Evolutionary conservation across 2,888 invertebrate genomes (phyloP), one percentile per base, ranked within the genome.

Genomic region (Spilarctia lutea): DNA sequence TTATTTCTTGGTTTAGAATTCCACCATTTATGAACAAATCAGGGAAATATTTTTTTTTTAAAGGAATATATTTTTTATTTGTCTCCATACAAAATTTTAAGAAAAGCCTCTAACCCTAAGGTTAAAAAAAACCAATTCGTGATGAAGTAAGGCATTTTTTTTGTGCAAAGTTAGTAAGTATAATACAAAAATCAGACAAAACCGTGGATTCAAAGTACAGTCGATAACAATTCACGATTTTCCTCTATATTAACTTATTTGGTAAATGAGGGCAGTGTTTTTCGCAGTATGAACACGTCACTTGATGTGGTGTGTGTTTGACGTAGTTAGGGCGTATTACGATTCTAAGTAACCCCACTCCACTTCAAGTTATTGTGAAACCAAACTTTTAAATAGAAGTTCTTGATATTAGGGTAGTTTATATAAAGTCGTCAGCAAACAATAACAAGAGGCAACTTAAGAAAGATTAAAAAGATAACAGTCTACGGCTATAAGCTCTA

Each of bases 181-280:
- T n/a, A n/a, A n/a, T n/a, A n/a, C n/a, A 48, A 20, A 48, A 48
- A 48, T 0, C 48, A 20, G 24, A 52, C 30, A 4, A 63, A 63
- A 4, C 18, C 30, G 7, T 16, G 3, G 30, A 0, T 27, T 63
- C 30, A 63, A 16, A 16, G 7, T 63, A 63, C 2, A 30, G n/a
- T 27, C n/a, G n/a, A 27, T 56, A n/a, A 3, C 13, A 18, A 30
- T 70, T 30, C 69, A 69, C 69, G 39, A 69, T 69, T 56, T 69
- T 56, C 52, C 69, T 56, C 16, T 18, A 16, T 56, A 56, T 69
- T 69, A 69, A 27, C 16, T 69, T 63, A 63, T 60, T 56, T 18
- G 18, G 52, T 56, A 7, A 24, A 48, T 35, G 13, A 68, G 68
- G 35, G n/a, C 52, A 33, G 24, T 7, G 24, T 33, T 30, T 8